Evolutionary conservation across 2,888 invertebrate species (phyloP), one percentile per base, ranked within the genome.

Genomic region (Ophioninae sp.): DNA sequence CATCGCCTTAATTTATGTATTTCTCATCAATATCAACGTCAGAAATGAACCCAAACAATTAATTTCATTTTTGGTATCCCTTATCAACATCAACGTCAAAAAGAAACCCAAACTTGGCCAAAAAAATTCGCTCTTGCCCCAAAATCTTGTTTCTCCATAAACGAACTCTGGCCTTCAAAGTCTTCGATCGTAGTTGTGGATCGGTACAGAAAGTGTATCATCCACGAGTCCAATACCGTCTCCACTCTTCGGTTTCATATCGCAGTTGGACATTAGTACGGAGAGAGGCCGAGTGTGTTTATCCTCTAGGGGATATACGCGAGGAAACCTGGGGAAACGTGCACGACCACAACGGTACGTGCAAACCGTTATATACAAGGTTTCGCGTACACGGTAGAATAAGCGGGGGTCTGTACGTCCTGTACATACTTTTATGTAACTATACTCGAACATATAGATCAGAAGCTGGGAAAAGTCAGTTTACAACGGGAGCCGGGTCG

Each of bases 301-400:
- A 91, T 91, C 89, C 91, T 51, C 90, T 90, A 78, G 86, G 85
- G 80, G 83, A 67, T 20, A 63, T 23, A 9, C 51, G 64, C 64
- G 61, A 8, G 82, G 56, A 30, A 51, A 64, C 76, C 51, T 17
- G 51, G 79, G 65, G 83, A 13, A 63, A 68, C 51, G 56, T 39
- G 59, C 71, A 75, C 71, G 13, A 64, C 64, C 72, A 68, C 39
- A 77, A 63, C 6, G 51, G 37, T 56, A n/a, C 20, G 58, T 58
- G 39, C 13, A 6, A 30, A 67, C 22, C 1, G 9, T 51, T 10
- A n/a, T 63, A n/a, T 20, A 59, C 41, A 41, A 22, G 41, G 0
- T 5, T 37, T 23, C 41, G 41, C 7, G 59, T 56, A 17, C 44
- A 13, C 10, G 37, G 30, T n/a, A 20, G 20, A 10, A 58, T 0